Percentiles rank a stretch among this genome's conserved stretches.
Conservation (phyloP, 2,888 invertebrate species). For the Biston stratarius region DNA sequence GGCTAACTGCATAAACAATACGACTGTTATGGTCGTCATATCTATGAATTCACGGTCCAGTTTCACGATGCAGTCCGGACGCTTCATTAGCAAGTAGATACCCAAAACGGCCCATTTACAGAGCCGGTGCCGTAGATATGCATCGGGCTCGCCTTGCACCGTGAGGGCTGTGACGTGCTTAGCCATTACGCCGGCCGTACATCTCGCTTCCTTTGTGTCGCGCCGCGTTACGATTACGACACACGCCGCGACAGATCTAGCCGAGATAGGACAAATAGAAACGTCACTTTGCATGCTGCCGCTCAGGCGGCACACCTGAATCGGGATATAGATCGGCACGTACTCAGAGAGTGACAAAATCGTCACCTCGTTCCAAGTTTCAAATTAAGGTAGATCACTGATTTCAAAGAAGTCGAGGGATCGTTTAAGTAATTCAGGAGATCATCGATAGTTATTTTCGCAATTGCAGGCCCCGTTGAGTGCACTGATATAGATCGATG, state of each 20-base stretch:
- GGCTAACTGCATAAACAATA: conserved; percentile 67
- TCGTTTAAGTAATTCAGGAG: conserved; percentile 71
- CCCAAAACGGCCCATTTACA: conserved; percentile 84
- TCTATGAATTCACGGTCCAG: conserved; percentile 76
- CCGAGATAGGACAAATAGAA: conserved; percentile 82
- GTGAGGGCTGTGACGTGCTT: conserved; percentile 76
- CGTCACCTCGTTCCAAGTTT: conserved; percentile 61
- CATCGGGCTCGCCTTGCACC: conserved; percentile 76
- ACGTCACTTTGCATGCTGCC: conserved; percentile 81
- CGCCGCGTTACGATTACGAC: conserved; percentile 80
- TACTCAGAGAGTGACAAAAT: conserved; percentile 67
- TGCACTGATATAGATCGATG: conserved; percentile 71
- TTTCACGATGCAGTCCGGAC: conserved; percentile 70
- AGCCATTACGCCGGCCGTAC: conserved; percentile 79
- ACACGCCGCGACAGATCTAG: conserved; percentile 81
- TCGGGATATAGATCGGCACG: conserved; percentile 71
- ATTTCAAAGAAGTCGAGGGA: conserved; percentile 52
- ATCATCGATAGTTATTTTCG: conserved; percentile 66
- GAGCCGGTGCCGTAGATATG: conserved; percentile 82
- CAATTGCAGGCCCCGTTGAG: conserved; percentile 74
- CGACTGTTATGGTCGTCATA: conserved; percentile 73
- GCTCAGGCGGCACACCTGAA: conserved; percentile 66
- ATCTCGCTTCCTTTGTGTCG: conserved; percentile 84
- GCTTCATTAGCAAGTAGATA: conserved; percentile 85
- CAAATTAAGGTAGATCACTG: conserved; percentile 54